phyloP scores from a whole-genome alignment of 1,140 invertebrate species.

The Drepana arcuata region DNA sequence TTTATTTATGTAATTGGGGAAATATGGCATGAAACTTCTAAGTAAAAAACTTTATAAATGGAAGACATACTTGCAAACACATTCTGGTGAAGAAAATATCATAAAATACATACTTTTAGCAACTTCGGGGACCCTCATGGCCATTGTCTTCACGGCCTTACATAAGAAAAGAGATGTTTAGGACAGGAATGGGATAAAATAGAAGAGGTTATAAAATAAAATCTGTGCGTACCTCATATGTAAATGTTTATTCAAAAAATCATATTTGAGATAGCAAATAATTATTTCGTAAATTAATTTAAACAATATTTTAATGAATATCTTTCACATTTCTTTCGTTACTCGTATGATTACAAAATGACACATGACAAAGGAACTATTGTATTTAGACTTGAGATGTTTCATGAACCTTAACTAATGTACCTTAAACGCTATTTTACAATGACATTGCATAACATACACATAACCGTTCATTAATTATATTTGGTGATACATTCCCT shows the following conservation, averaged over 20 bases:
- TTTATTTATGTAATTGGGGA: too few relatives aligned
- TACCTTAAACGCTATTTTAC: slow-evolving; percentile 4
- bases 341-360: slow-evolving; percentile 62
- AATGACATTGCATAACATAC: slow-evolving; percentile 2
- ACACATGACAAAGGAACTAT: slow-evolving; percentile 70
- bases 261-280: slow-evolving; percentile 69
- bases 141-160: too few relatives aligned
- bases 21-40: too few relatives aligned
- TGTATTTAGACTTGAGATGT: slow-evolving; percentile 65
- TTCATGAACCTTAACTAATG: slow-evolving; percentile 47
- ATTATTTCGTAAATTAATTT: slow-evolving; percentile 62
- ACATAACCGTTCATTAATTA: slow-evolving; percentile 11
- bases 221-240: too few relatives aligned
- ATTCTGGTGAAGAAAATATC: too few relatives aligned
- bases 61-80: too few relatives aligned
- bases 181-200: slow-evolving; percentile 2
- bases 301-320: slow-evolving; percentile 58
- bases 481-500: slow-evolving; percentile 15
- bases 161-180: slow-evolving; percentile 8
- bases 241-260: slow-evolving; percentile 66
- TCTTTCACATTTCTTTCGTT: slow-evolving; percentile 47
- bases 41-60: too few relatives aligned
- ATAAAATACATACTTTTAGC: too few relatives aligned
- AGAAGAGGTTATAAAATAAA: slow-evolving; percentile 7
- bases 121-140: too few relatives aligned